phyloP scores from a whole-genome alignment of 92 coral and sea anemone species.

The Bergia puertoricense region DNA sequence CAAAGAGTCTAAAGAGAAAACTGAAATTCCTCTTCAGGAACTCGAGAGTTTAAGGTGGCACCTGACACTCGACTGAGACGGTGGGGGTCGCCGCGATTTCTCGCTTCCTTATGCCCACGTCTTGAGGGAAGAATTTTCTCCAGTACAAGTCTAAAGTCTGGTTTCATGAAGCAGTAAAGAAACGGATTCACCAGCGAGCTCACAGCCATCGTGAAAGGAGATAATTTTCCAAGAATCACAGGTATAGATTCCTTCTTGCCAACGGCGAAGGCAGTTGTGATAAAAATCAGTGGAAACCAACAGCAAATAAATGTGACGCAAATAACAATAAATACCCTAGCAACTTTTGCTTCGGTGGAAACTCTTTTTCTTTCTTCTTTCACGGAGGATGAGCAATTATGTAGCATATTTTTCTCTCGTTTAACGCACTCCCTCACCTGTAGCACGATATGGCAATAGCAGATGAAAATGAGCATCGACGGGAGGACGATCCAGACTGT shows the following conservation, averaged over 20 bases:
- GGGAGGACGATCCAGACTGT: slow-evolving; percentile 37
- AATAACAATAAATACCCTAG: slow-evolving; percentile 44
- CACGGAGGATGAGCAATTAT: slow-evolving; percentile 3
- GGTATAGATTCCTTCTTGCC: slow-evolving; percentile 37
- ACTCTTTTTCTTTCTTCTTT: slow-evolving; percentile 41
- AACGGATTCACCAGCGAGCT: slow-evolving; percentile 57
- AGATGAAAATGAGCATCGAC: slow-evolving; percentile 33
- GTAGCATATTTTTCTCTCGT: slow-evolving; percentile 6
- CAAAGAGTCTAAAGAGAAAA: background rate
- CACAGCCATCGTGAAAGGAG: slow-evolving; percentile 50
- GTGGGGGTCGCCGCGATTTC: background rate
- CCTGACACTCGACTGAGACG: slow-evolving; percentile 23
- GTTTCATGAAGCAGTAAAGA: slow-evolving; percentile 53
- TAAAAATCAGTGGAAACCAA: slow-evolving; percentile 57
- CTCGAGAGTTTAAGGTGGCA: slow-evolving; percentile 2
- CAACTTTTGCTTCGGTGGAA: slow-evolving; percentile 52
- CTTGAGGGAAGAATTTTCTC: slow-evolving; percentile 14
- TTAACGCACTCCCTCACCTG: slow-evolving; percentile 26
- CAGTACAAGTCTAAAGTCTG: slow-evolving; percentile 49
- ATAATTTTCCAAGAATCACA: slow-evolving; percentile 30
- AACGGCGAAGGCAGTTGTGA: slow-evolving; percentile 53
- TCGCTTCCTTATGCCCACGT: background rate
- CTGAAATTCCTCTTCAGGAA: slow-evolving; percentile 8
- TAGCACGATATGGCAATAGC: slow-evolving; percentile 29
- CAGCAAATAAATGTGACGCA: slow-evolving; percentile 49